These are phyloP conservation scores for Synaphobranchus kaupii DNA, from an alignment of 2,797 vertebrate species.

Conservation along the genomic window DNA sequence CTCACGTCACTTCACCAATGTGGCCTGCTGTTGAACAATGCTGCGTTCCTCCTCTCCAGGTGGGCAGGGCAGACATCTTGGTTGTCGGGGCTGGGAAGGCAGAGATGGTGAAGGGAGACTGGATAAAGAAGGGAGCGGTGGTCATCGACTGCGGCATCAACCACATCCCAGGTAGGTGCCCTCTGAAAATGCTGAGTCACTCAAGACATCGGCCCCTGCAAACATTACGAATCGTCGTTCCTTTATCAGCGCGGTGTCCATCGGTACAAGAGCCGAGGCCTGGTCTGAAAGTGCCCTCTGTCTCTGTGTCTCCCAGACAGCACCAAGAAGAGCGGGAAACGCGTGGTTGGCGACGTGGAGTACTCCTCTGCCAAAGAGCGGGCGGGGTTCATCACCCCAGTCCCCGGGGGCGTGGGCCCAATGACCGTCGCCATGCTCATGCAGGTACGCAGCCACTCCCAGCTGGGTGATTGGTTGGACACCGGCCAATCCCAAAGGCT, in stretches of 20 bases:
- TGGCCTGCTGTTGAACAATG: neutral
- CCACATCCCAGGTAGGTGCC: conserved; percentile 82
- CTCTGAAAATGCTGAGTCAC: neutral
- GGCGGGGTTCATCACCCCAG: conserved; percentile 92
- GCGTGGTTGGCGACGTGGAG: conserved; percentile 90
- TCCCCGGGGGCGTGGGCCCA: conserved; percentile 94
- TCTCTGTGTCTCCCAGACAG: conserved; percentile 72
- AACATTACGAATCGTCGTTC: neutral
- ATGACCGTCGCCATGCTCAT: conserved; percentile 99
- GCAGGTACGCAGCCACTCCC: conserved; percentile 72
- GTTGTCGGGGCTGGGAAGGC: conserved; percentile 92
- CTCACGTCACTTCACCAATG: neutral
- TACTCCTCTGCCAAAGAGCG: conserved; percentile 83
- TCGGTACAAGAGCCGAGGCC: neutral
- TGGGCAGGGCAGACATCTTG: conserved; percentile 90
- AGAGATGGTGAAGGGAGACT: conserved; percentile 94
- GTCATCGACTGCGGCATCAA: conserved; percentile 99
- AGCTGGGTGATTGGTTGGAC: neutral
- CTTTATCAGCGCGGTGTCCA: neutral
- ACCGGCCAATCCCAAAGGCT: neutral
- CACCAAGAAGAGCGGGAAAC: conserved; percentile 83
- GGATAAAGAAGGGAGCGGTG: conserved; percentile 94
- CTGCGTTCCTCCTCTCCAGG: conserved; percentile 65
- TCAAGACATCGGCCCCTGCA: neutral
- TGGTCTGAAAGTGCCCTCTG: conserved; percentile 27